Conservation (phyloP, 2,113 vertebrate genomes). For the Esox niger region DNA sequence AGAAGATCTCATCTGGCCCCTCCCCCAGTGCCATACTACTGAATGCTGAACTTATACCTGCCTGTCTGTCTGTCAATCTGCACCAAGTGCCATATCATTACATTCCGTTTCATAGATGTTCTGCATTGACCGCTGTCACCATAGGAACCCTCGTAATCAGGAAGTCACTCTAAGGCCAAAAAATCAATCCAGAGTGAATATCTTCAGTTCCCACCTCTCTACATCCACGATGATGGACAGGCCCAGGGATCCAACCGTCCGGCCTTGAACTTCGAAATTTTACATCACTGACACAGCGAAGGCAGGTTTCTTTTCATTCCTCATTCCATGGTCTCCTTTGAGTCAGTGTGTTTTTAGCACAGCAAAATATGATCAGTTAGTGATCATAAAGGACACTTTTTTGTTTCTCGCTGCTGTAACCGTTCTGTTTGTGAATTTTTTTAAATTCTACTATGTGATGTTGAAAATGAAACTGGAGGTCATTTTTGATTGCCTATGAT, state of each 20-base stretch:
- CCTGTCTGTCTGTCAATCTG: slow-evolving; percentile 60
- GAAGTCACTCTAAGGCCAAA: slow-evolving; percentile 21
- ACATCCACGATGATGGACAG: neutral
- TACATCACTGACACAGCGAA: slow-evolving; percentile 21
- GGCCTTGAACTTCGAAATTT: slow-evolving; percentile 64
- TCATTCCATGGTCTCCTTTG: slow-evolving; percentile 17
- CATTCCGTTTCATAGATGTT: slow-evolving; percentile 66
- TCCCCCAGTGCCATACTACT: slow-evolving; percentile 75
- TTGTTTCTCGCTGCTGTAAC: slow-evolving; percentile 46
- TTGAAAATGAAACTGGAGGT: slow-evolving; percentile 62
- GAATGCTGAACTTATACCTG: slow-evolving; percentile 75
- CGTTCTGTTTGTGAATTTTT: slow-evolving; percentile 30
- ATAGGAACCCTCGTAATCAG: slow-evolving; percentile 22
- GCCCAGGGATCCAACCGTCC: slow-evolving; percentile 25
- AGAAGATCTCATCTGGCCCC: neutral
- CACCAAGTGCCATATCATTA: slow-evolving; percentile 77
- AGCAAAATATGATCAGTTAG: slow-evolving; percentile 21
- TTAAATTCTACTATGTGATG: slow-evolving; percentile 30
- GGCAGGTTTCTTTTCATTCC: slow-evolving; percentile 24
- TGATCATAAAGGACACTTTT: slow-evolving; percentile 32
- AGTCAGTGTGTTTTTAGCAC: slow-evolving; percentile 59
- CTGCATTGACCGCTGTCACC: slow-evolving; percentile 61
- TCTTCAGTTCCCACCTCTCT: slow-evolving; percentile 9
- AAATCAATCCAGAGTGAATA: slow-evolving; percentile 8
- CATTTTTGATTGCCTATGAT: slow-evolving; percentile 42